Evolutionary conservation across 2,888 invertebrate species (phyloP), one percentile per base, ranked within the genome.

Genomic region (Schrankia costaestrigalis): DNA sequence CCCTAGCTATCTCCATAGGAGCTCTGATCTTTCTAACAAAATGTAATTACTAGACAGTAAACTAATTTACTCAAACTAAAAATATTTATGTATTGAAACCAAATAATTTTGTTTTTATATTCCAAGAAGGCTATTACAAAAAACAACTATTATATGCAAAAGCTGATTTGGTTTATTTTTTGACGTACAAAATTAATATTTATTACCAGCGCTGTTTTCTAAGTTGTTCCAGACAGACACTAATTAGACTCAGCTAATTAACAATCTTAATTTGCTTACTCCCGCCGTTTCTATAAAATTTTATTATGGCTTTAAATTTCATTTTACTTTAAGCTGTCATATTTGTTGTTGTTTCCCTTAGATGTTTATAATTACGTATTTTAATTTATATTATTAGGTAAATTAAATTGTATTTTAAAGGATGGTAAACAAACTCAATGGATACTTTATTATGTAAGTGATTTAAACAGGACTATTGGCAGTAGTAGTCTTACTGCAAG

Each of bases 231-330:
- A 43, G 36, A 37, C 43, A 31, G 34, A 46, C 46, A 38, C 48
- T 57, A 53, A 58, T 54, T 54, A 54, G 47, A 35, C 24, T 30
- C 11, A 49, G 46, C 37, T 59, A 63, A 63, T 62, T 65, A 59
- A 50, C 46, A 55, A 61, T 57, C 49, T 54, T 41, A 58, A 59
- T 63, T 61, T 62, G 56, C 55, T 52, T 54, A 50, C 44, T 46
- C 39, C 29, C 36, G 29, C 34, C 33, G 48, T 55, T 58, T 35
- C 38, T 45, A 39, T 46, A 30, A 56, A 53, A 55, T 53, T 37
- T 41, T 52, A 56, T 59, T 47, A 41, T 10, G 36, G 46, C 11
- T 39, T 51, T 26, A 49, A 51, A 54, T 63, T 57, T 37, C 28
- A 51, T 53, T 61, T 50, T 46, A 45, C n/a, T 38, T 35, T 33